These are phyloP conservation scores for Sigmodon hispidus DNA, from an alignment of 2,113 vertebrate species.

Conservation along the genomic window DNA sequence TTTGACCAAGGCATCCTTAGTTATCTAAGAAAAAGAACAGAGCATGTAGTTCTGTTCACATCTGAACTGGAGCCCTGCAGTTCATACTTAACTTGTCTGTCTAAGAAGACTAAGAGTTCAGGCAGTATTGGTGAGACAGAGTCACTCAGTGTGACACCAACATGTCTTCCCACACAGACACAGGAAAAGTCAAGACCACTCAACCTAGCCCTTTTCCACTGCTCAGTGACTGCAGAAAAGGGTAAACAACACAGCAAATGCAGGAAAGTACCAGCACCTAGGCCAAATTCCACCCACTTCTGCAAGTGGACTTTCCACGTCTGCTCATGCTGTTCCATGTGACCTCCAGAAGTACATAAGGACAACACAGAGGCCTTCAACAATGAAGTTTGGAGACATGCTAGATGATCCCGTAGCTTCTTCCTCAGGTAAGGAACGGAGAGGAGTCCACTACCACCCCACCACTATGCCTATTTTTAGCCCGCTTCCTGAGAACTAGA, in stretches of 20 bases:
- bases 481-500: not conserved
- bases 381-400: not conserved
- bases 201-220: not conserved
- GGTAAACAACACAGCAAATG: conserved; percentile 14
- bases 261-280: conserved; percentile 75
- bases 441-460: not conserved
- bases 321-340: not conserved
- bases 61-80: not conserved
- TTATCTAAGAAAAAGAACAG: not conserved
- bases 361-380: not conserved
- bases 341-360: conserved; percentile 23
- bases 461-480: too few species aligned
- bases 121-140: not conserved
- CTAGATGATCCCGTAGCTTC: not conserved
- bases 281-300: conserved; percentile 67
- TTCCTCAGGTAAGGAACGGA: too few species aligned
- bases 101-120: not conserved
- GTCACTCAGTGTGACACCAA: conserved; percentile 17
- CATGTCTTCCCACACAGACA: not conserved
- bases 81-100: not conserved
- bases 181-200: conserved; percentile 59
- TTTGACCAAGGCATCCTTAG: conserved; percentile 5
- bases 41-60: not conserved
- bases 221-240: not conserved
- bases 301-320: conserved; percentile 37